Evolutionary conservation across 2,888 invertebrate genomes (phyloP).

Genomic region (Sarcophaga rosellei): DNA sequence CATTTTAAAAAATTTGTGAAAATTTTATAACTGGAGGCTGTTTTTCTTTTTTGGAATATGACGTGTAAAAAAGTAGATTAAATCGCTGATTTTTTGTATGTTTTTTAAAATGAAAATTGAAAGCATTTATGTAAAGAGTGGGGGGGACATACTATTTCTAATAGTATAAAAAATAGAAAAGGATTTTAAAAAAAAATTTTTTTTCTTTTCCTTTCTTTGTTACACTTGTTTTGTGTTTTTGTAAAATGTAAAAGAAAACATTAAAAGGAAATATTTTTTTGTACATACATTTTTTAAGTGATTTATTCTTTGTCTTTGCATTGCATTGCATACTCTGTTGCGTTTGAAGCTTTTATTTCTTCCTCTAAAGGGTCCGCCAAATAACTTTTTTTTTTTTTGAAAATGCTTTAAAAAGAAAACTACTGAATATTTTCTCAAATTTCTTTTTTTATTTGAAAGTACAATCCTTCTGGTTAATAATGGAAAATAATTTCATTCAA

Average conservation of each 20-base stretch:
- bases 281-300: constrained; percentile 18
- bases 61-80: constrained; percentile 33
- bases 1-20: constrained; percentile 11
- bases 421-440: too few relatives aligned
- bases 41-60: constrained; percentile 6
- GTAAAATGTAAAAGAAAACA: too few relatives aligned
- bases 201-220: too few relatives aligned
- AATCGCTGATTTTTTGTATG: not conserved
- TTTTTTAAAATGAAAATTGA: not conserved
- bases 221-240: too few relatives aligned
- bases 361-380: too few relatives aligned
- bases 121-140: not conserved
- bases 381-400: too few relatives aligned
- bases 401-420: too few relatives aligned
- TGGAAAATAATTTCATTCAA: too few relatives aligned
- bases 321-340: not conserved
- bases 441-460: too few relatives aligned
- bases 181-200: not conserved
- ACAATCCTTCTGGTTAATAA: too few relatives aligned
- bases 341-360: not conserved
- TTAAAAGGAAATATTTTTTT: too few relatives aligned
- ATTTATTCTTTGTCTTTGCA: constrained; percentile 31
- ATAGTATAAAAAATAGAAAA: not conserved
- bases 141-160: not conserved
- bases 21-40: constrained; percentile 37